Percentiles rank a stretch among this genome's conserved stretches.
phyloP scores from a whole-genome alignment of 1,140 invertebrate genomes.

The Aradophagus sp. region DNA sequence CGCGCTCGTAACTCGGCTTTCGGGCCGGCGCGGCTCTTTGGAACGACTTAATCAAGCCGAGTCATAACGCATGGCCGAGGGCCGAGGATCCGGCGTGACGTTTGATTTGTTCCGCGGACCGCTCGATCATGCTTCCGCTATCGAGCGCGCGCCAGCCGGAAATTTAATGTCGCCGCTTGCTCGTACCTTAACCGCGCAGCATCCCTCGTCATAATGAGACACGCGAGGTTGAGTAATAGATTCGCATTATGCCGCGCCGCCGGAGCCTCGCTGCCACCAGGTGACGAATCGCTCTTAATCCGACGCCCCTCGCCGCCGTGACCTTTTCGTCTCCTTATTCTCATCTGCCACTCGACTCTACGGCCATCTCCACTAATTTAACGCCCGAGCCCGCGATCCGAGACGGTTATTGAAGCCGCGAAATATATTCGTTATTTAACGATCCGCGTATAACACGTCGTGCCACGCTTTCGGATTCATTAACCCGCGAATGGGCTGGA shows the following conservation, averaged over 20 bases:
- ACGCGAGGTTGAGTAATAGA: slow-evolving; percentile 69
- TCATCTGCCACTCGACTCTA: slow-evolving; percentile 49
- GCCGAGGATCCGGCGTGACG: no score
- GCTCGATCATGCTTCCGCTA: slow-evolving; percentile 46
- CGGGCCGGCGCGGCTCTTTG: slow-evolving; percentile 3
- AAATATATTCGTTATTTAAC: slow-evolving; percentile 47
- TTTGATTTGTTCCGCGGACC: slow-evolving; percentile 46
- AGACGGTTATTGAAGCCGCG: slow-evolving; percentile 42
- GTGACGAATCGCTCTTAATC: slow-evolving; percentile 67
- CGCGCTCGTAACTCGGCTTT: neutral
- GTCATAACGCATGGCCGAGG: no score
- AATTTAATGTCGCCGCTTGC: slow-evolving; percentile 55
- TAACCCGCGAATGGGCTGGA: no score
- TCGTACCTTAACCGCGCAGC: slow-evolving; percentile 49
- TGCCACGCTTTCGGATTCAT: slow-evolving; percentile 3
- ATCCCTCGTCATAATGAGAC: slow-evolving; percentile 67
- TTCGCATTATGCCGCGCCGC: slow-evolving; percentile 66
- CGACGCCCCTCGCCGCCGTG: no score
- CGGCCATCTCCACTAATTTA: slow-evolving; percentile 57
- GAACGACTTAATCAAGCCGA: no score
- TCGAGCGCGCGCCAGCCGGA: slow-evolving; percentile 53
- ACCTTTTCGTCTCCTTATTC: slow-evolving; percentile 41
- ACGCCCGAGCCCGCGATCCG: slow-evolving; percentile 37
- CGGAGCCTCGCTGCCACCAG: slow-evolving; percentile 56
- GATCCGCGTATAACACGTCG: neutral